Evolutionary conservation across 2,888 invertebrate genomes (phyloP).

Genomic region (Corbicula japonica): DNA sequence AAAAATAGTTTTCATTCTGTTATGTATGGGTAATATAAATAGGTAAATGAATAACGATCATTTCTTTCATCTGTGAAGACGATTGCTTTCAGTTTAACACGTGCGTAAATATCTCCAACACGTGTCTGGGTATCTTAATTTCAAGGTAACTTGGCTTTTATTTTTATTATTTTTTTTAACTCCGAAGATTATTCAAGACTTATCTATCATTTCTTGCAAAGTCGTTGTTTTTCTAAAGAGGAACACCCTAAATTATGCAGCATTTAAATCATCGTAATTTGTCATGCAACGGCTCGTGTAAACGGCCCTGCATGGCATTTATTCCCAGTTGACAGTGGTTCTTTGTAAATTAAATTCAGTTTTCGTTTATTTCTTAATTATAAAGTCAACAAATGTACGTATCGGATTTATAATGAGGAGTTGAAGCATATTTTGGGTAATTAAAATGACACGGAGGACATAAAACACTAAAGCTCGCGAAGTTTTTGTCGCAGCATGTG

Average conservation of each 20-base stretch:
- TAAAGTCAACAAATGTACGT: conserved; percentile 12
- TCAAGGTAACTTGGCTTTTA: too few relatives aligned
- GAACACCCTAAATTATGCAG: background rate
- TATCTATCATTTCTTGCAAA: too few relatives aligned
- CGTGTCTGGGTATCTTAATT: too few relatives aligned
- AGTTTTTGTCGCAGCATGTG: background rate
- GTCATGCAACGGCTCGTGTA: conserved; percentile 8
- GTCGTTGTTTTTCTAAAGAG: too few relatives aligned
- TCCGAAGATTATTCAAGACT: too few relatives aligned
- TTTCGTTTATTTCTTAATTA: conserved; percentile 11
- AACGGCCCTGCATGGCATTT: conserved; percentile 9
- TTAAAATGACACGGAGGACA: conserved; percentile 8
- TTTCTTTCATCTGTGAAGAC: too few relatives aligned
- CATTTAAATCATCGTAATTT: conserved; percentile 6
- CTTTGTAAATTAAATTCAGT: conserved; percentile 14
- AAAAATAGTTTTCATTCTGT: too few relatives aligned
- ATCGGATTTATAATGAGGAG: background rate
- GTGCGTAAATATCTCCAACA: too few relatives aligned
- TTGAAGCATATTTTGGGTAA: background rate
- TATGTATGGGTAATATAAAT: too few relatives aligned
- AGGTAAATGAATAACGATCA: too few relatives aligned
- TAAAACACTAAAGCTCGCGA: background rate
- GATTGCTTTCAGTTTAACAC: too few relatives aligned
- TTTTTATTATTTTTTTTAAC: too few relatives aligned
- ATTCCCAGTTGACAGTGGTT: conserved; percentile 8